phyloP scores from a whole-genome alignment of 2,888 invertebrate species.

The Mythimna vitellina region DNA sequence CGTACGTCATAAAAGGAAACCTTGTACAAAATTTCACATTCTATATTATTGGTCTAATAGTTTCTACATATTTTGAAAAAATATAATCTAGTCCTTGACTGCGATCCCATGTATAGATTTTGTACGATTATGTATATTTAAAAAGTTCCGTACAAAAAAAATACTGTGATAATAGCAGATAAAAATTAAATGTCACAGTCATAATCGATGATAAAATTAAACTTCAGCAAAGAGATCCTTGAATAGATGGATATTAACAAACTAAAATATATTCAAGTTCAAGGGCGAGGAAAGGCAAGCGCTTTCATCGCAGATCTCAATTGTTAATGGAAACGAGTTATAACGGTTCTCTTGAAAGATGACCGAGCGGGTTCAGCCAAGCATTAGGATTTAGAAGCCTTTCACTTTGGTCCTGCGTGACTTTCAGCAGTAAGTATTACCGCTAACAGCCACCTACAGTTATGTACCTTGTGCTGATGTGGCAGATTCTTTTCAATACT shows the following conservation, averaged over 20 bases:
- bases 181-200: neutral
- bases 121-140: neutral
- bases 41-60: no score
- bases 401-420: slow-evolving; percentile 47
- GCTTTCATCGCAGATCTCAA: slow-evolving; percentile 37
- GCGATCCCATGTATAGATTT: neutral
- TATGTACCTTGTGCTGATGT: slow-evolving; percentile 34
- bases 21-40: no score
- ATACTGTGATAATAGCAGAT: no score
- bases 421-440: slow-evolving; percentile 47
- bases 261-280: slow-evolving; percentile 23
- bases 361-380: slow-evolving; percentile 40
- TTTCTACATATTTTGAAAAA: no score
- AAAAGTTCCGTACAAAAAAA: no score
- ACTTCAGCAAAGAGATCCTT: neutral
- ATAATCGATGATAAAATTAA: neutral
- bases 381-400: slow-evolving; percentile 52
- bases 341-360: slow-evolving; percentile 51
- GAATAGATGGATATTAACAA: slow-evolving; percentile 6
- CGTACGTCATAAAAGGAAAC: no score
- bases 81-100: no score
- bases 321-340: slow-evolving; percentile 50
- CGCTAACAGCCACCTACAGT: slow-evolving; percentile 18
- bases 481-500: slow-evolving; percentile 35
- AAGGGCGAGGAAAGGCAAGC: slow-evolving; percentile 41